Base-by-base conservation (phyloP, 2,888 invertebrate genomes). In the Pyralis farinalis region DNA sequence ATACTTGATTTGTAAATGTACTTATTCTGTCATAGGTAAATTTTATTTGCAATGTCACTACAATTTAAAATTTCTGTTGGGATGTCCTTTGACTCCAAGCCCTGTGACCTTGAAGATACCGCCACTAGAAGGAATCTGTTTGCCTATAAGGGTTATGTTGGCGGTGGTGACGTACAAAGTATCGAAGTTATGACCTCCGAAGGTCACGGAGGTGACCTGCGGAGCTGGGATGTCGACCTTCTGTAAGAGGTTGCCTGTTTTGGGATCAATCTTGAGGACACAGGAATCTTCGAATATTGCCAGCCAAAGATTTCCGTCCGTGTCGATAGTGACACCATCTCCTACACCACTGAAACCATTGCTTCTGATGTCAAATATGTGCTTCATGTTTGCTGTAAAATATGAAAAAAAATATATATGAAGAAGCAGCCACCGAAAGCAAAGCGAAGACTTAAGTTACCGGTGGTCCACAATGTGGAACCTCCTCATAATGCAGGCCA, bases 311-410 rank as follows among this genome's bases (percentile, higher is more conserved):
- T 94, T 93, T 1, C 93, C 95, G 43, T 94, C 92, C 0, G 90
- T 86, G 70, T 96, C 96, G 35, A 95, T 94, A 29, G 94, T 93
- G 91, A 93, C 92, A 3, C 94, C 94, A 66, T 95, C 94, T 0
- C 93, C 93, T 25, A 91, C 57, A 0, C 83, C 86, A 0, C 61
- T 68, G 1, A 84, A 32, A 0, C 76, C 71, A 47, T 81, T 71
- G 33, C 73, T 64, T 22, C 75, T 78, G 30, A 94, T 84, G 62
- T 94, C 91, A 64, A 92, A 93, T 28, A 93, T 70, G 37, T 90
- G 80, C 47, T 84, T 90, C 46, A 90, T 75, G 65, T 92, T 93
- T 27, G 90, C 93, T 93, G 72, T 1, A 85, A 81, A 34, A 40
- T 25, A n/a, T n/a, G n/a, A n/a, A n/a, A n/a, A n/a, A n/a, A n/a